Evolutionary conservation across 2,113 vertebrate genomes (phyloP).

Genomic region (Ameiurus melas): DNA sequence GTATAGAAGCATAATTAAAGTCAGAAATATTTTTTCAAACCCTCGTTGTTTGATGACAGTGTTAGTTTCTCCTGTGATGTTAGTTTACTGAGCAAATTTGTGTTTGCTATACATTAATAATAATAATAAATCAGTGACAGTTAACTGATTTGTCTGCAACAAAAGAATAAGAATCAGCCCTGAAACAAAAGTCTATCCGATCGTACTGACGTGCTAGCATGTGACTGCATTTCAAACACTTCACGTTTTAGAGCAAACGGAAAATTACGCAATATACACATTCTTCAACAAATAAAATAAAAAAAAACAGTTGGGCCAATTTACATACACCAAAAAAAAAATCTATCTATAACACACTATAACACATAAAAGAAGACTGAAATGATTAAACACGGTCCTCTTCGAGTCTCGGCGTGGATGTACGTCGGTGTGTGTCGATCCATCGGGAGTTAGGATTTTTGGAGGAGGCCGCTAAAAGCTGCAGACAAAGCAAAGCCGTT

Average conservation of each 20-base stretch:
- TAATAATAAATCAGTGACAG: neutral
- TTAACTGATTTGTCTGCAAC: neutral
- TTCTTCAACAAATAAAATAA: neutral
- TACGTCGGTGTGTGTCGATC: neutral
- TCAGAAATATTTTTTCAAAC: neutral
- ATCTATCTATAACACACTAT: constrained; percentile 1
- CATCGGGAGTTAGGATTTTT: constrained; percentile 51
- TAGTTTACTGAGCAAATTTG: neutral
- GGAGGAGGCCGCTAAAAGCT: constrained; percentile 71
- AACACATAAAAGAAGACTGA: neutral
- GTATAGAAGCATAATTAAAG: neutral
- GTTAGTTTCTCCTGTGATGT: neutral
- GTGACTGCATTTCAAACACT: neutral
- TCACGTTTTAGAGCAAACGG: neutral
- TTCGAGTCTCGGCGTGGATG: neutral
- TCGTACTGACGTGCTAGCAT: neutral
- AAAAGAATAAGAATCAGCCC: neutral
- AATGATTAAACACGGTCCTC: neutral
- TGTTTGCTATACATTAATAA: neutral
- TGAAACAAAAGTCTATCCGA: neutral
- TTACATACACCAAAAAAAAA: neutral
- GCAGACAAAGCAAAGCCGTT: constrained; percentile 10
- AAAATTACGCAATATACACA: neutral
- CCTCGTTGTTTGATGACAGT: neutral
- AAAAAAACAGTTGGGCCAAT: neutral